A percentile compares a stretch with the other conserved stretches of the same genome.
Conservation (phyloP, 2,113 vertebrate species). For the Pelusios castaneus region DNA sequence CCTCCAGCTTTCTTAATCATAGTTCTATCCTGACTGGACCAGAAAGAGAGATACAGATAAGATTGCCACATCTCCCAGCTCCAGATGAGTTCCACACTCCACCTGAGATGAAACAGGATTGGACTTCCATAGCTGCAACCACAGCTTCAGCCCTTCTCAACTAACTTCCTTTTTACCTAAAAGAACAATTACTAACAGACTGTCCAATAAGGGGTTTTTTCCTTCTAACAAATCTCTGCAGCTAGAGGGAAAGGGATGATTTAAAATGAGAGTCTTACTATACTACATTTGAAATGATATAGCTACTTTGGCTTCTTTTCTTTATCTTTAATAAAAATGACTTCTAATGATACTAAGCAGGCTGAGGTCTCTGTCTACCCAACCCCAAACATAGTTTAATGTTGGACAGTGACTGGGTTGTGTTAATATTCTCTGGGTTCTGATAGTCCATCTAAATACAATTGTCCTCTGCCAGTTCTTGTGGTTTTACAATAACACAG, state of each 20-base stretch:
- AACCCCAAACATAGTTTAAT: neutral
- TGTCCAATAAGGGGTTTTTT: neutral
- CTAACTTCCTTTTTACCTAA: neutral
- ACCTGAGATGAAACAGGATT: neutral
- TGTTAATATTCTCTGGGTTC: neutral
- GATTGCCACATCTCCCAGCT: neutral
- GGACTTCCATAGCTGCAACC: neutral
- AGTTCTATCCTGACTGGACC: neutral
- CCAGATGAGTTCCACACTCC: neutral
- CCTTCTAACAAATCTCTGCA: neutral
- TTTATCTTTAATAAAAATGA: neutral
- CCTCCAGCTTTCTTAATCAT: neutral
- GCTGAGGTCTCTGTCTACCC: neutral
- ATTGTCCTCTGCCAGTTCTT: conserved; percentile 1
- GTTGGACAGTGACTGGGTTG: neutral
- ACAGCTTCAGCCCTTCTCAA: neutral
- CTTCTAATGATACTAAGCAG: neutral
- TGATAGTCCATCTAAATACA: neutral
- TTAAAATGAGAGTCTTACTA: neutral
- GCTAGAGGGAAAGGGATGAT: neutral
- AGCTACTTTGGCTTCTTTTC: neutral
- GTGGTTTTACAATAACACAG: conserved; percentile 34
- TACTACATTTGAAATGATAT: neutral
- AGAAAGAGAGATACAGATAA: neutral
- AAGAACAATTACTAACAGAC: neutral